Base-by-base conservation (phyloP, 1,140 invertebrate species). In the Heliconius hewitsoni region DNA sequence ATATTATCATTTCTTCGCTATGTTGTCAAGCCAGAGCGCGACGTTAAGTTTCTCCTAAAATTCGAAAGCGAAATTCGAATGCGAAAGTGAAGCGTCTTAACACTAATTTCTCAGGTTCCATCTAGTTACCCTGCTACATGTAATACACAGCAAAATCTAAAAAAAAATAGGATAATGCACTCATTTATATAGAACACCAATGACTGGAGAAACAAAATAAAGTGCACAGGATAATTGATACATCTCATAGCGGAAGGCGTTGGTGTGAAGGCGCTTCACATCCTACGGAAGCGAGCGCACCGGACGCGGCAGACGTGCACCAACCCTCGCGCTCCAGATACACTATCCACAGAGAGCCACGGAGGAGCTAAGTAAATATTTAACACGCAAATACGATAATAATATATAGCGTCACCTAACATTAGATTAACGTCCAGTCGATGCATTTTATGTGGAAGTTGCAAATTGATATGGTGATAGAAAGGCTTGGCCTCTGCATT, bases 241-340 rank as follows among this genome's bases (percentile, higher is more conserved):
- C 34, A 77, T 77, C 66, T 77, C 37, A 80, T 57, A 76, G 81
- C 82, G 80, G 86, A 84, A 82, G 82, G 77, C 71, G 83, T 73
- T 79, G 83, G 87, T 80, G 74, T 77, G 82, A 86, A 86, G 86
- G 87, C 83, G 83, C 84, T 83, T 78, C 85, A 84, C 83, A 80
- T 85, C 83, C 88, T 75, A 79, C 81, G 83, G 85, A 86, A 84
- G 82, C 80, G 82, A 76, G 83, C 81, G 79, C 79, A 80, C 81
- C 83, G 82, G 83, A 85, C 83, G 83, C 79, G 72, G 79, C 83
- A 81, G 84, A 84, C 84, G 84, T 82, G 84, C 72, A 82, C 80
- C 77, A 81, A 82, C 83, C 83, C 82, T 81, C 76, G 50, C 77
- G 78, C 13, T 84, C 81, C 81, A 84, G 60, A 60, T 60, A 60